Base-by-base conservation (phyloP, 2,888 invertebrate genomes). In the Acleris laterana region DNA sequence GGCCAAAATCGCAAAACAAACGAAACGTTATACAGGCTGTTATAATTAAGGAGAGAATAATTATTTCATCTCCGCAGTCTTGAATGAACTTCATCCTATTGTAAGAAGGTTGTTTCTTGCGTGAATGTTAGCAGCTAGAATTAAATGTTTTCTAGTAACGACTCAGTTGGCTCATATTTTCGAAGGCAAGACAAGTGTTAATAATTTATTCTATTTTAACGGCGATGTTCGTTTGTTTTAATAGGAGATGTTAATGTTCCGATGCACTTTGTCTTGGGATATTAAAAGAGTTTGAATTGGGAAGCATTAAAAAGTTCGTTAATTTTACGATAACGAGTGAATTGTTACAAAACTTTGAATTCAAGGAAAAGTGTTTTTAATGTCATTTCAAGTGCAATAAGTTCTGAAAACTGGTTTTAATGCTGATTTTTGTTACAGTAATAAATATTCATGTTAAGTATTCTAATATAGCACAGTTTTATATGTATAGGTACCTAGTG, bases 41-140 rank as follows among this genome's bases (percentile, higher is more conserved):
- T 84, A 89, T 87, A 89, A 90, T 90, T 90, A 90, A 87, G 84
- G 81, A 84, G 78, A 77, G 77, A 80, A 85, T 88, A 88, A 86
- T 87, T 81, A 85, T 86, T 78, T 68, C 64, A 32, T 68, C 17
- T 44, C 28, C 3, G 17, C 62, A 63, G 62, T 64, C 53, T 51
- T 75, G 70, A 78, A 75, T 77, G 42, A 68, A 71, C 76, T 75
- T 71, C 84, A 44, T 28, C 71, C 11, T 0, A 0, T 0, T 13
- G 44, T 2, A 5, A 1, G 0, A 0, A 64, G 74, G 82, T 77
- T 68, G 38, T 72, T 63, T 74, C 77, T 84, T 13, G 56, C 50
- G 56, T 76, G 74, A 44, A 25, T 9, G 6, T 17, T 20, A 58
- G 55, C 71, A 77, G 78, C 77, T 72, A 71, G 77, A 79, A 84